phyloP scores from a whole-genome alignment of 1,140 invertebrate genomes.

The Wasmannia auropunctata region DNA sequence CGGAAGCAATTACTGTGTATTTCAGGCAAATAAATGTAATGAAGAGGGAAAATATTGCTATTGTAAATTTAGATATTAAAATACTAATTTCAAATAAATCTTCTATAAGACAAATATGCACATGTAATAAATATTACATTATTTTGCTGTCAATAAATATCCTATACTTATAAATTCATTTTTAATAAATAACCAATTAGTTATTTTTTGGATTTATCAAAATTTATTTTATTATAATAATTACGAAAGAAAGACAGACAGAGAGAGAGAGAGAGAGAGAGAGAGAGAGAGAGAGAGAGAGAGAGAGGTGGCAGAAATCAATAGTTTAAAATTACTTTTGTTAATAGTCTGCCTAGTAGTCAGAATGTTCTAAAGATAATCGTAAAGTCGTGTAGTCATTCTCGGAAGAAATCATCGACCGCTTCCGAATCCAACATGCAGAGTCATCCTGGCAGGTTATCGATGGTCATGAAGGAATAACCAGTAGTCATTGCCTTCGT shows the following conservation, averaged over 20 bases:
- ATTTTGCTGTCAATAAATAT: background rate
- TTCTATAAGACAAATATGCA: background rate
- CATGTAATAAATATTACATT: background rate
- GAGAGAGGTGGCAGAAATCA: background rate
- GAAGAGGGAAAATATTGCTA: background rate
- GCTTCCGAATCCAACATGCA: slow-evolving; percentile 65
- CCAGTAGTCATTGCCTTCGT: slow-evolving; percentile 75
- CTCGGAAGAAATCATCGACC: slow-evolving; percentile 36
- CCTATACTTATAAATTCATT: background rate
- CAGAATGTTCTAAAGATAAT: slow-evolving; percentile 7
- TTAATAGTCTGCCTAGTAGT: background rate
- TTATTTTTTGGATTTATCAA: background rate
- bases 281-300: background rate
- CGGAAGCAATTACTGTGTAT: background rate
- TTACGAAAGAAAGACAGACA: background rate
- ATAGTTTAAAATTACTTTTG: background rate
- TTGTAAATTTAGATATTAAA: background rate
- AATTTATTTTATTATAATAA: background rate
- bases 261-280: background rate
- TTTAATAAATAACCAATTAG: background rate
- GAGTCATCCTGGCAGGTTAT: slow-evolving; percentile 64
- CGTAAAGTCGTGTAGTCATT: slow-evolving; percentile 62
- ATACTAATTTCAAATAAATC: background rate
- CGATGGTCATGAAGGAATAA: slow-evolving; percentile 67
- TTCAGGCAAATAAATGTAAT: background rate